Percentiles rank a stretch among this genome's conserved stretches.
Evolutionary conservation across 2,797 vertebrate genomes (phyloP).

Genomic region (Sebastes baramenuke): DNA sequence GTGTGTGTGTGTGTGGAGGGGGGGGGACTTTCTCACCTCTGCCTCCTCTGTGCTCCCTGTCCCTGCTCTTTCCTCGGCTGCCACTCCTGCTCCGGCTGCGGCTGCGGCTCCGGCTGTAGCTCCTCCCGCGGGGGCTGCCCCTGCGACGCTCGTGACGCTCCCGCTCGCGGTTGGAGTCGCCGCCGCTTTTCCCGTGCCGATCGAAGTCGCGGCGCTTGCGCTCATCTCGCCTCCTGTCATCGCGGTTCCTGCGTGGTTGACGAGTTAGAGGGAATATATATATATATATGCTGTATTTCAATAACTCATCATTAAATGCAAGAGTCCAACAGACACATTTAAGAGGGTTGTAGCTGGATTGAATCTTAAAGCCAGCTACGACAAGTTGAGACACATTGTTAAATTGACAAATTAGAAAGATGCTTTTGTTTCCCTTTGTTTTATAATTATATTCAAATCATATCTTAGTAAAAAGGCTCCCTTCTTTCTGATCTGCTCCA

Average conservation of each 20-base stretch:
- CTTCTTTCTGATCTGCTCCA: too few species aligned
- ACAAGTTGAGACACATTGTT: neutral
- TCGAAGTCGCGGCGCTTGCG: slow-evolving; percentile 94
- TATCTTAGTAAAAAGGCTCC: too few species aligned
- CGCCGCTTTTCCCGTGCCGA: slow-evolving; percentile 85
- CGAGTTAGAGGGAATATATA: neutral
- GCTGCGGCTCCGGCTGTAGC: slow-evolving; percentile 85
- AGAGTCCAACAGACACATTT: neutral
- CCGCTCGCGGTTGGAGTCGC: slow-evolving; percentile 90
- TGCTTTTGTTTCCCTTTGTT: too few species aligned
- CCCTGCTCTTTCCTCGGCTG: slow-evolving; percentile 92
- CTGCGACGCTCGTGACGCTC: slow-evolving; percentile 93
- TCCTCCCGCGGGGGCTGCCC: slow-evolving; percentile 86
- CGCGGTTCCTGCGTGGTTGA: slow-evolving; percentile 82
- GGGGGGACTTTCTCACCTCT: slow-evolving; percentile 81
- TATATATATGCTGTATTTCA: neutral
- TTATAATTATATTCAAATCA: too few species aligned
- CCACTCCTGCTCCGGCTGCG: slow-evolving; percentile 90
- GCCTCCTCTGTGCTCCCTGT: slow-evolving; percentile 86
- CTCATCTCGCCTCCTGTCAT: slow-evolving; percentile 93
- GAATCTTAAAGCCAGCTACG: neutral
- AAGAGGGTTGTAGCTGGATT: neutral
- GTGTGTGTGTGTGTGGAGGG: too few species aligned
- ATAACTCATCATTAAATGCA: neutral
- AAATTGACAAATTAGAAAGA: too few species aligned